A percentile compares a stretch with the other conserved stretches of the same genome.
phyloP scores from a whole-genome alignment of 1,140 invertebrate genomes.

The Andricus grossulariae region DNA sequence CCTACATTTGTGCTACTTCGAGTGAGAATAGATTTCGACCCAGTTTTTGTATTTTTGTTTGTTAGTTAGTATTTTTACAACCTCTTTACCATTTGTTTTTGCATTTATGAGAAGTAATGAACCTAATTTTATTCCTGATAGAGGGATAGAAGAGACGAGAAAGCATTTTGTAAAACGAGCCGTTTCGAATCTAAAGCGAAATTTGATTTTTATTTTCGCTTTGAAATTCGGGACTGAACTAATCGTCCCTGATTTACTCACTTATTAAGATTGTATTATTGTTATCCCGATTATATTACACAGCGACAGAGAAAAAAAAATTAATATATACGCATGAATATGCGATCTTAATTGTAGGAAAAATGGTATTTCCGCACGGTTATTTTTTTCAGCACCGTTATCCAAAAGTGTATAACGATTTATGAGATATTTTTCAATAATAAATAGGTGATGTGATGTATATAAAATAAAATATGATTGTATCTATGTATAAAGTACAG shows the following conservation, averaged over 20 bases:
- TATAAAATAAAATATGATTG: slow-evolving; percentile 51
- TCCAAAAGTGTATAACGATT: slow-evolving; percentile 48
- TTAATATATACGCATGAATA: slow-evolving; percentile 43
- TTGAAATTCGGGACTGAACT: neutral
- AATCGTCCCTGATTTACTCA: slow-evolving; percentile 13
- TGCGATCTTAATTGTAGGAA: slow-evolving; percentile 27
- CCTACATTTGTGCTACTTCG: slow-evolving; percentile 7
- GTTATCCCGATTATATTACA: slow-evolving; percentile 15
- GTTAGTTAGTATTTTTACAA: slow-evolving; percentile 27
- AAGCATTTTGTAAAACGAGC: slow-evolving; percentile 14
- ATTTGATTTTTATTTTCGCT: neutral
- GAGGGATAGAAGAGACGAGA: neutral
- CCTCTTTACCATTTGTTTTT: slow-evolving; percentile 33
- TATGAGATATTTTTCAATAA: slow-evolving; percentile 58
- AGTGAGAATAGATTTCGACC: slow-evolving; percentile 4
- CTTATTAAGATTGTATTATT: slow-evolving; percentile 38
- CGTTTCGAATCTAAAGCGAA: slow-evolving; percentile 9
- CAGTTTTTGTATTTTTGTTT: neutral
- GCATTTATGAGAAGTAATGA: slow-evolving; percentile 12
- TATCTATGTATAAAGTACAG: slow-evolving; percentile 60
- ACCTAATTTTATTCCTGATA: slow-evolving; percentile 26
- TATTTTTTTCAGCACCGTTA: slow-evolving; percentile 55
- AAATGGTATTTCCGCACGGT: slow-evolving; percentile 42
- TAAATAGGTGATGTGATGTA: slow-evolving; percentile 51
- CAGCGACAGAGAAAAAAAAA: slow-evolving; percentile 36